A percentile compares a stretch with the other conserved stretches of the same genome.
phyloP scores from a whole-genome alignment of 2,113 vertebrate species.

The Emydura subglobosa region DNA sequence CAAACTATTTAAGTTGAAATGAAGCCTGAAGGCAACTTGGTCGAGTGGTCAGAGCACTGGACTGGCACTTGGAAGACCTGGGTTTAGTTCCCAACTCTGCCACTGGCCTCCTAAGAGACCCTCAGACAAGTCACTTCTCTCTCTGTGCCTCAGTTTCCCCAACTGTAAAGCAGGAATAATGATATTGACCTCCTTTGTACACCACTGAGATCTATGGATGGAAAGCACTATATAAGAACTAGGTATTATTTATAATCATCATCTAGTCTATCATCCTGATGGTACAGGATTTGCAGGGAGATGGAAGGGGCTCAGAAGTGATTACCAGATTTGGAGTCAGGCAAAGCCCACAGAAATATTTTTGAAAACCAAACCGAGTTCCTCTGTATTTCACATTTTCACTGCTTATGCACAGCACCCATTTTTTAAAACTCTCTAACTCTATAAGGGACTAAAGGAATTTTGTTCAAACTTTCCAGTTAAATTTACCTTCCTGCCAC shows the following conservation, averaged over 20 bases:
- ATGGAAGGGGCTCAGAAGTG: not conserved
- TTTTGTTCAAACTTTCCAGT: not conserved
- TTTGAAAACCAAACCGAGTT: not conserved
- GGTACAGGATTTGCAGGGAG: not conserved
- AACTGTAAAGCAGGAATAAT: not conserved
- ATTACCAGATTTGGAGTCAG: not conserved
- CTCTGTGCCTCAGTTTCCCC: not conserved
- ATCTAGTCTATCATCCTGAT: accelerated
- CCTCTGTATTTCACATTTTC: not conserved
- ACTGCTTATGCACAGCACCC: not conserved
- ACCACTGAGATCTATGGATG: not conserved
- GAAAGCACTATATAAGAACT: not conserved
- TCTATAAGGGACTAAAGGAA: not conserved
- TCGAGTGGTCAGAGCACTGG: not conserved
- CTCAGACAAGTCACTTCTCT: not conserved
- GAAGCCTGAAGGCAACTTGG: not conserved
- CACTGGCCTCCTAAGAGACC: not conserved
- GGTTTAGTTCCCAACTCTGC: not conserved
- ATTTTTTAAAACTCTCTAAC: not conserved
- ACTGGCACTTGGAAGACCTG: not conserved
- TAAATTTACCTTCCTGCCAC: not conserved
- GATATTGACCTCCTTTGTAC: not conserved
- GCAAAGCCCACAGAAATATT: not conserved
- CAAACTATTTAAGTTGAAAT: not conserved
- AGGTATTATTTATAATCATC: not conserved